These are phyloP conservation scores for Opisthocomus hoazin DNA, from an alignment of 2,113 vertebrate species.

Conservation along the genomic window DNA sequence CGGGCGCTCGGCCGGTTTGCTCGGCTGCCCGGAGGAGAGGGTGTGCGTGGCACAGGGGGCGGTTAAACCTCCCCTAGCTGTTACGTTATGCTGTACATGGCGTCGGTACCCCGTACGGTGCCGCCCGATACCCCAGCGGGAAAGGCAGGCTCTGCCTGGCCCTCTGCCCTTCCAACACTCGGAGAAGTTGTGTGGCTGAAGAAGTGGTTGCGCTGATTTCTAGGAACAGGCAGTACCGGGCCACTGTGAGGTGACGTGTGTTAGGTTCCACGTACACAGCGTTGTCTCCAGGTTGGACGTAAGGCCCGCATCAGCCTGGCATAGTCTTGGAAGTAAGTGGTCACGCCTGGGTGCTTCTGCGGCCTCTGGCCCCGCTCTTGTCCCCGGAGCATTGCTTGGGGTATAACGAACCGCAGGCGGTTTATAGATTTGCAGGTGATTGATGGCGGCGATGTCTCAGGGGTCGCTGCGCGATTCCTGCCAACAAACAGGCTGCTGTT, in stretches of 20 bases:
- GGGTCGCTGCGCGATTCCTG: neutral
- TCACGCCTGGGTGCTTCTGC: accelerated
- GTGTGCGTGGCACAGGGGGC: neutral
- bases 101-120: accelerated
- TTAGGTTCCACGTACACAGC: neutral
- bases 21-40: no score
- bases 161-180: neutral
- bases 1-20: neutral
- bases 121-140: neutral
- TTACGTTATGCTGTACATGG: neutral
- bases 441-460: neutral
- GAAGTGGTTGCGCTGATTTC: neutral
- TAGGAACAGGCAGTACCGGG: neutral
- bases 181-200: neutral
- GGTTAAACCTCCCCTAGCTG: neutral
- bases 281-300: neutral
- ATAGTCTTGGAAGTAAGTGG: neutral
- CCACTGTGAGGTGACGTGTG: accelerated
- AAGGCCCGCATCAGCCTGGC: neutral
- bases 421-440: neutral
- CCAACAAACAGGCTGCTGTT: neutral
- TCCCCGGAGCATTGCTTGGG: neutral
- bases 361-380: neutral
- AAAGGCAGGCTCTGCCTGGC: neutral
- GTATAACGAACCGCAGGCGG: neutral